Conservation (phyloP, 2,797 vertebrate genomes). For the Ceyx erithaca region DNA sequence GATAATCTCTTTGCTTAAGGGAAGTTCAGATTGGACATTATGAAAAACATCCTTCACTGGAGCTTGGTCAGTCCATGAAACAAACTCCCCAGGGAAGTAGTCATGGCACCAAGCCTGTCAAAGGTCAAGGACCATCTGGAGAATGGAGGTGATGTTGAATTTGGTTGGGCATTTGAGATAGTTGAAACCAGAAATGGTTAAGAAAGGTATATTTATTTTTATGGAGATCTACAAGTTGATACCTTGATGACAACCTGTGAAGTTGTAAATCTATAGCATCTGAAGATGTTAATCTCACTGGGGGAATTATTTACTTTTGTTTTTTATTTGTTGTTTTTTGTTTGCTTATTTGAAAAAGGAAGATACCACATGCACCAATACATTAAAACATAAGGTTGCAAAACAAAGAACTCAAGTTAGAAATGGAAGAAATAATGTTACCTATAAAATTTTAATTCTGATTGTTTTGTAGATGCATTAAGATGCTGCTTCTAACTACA, state of each 20-base stretch:
- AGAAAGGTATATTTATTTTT: not conserved
- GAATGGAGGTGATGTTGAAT: not conserved
- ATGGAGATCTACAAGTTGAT: not conserved
- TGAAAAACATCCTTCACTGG: not conserved
- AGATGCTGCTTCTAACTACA: slow-evolving; percentile 12
- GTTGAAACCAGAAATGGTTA: not conserved
- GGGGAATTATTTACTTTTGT: not conserved
- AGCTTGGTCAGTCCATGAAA: not conserved
- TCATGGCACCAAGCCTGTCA: not conserved
- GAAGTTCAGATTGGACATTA: not conserved
- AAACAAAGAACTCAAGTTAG: not conserved
- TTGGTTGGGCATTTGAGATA: not conserved
- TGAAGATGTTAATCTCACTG: not conserved
- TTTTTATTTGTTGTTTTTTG: not conserved
- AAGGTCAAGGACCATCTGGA: not conserved
- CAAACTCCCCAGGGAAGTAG: not conserved
- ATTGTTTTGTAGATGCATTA: slow-evolving; percentile 27
- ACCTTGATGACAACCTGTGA: not conserved
- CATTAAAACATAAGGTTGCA: not conserved
- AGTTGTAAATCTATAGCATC: not conserved
- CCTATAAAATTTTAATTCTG: slow-evolving; percentile 54
- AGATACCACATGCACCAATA: not conserved
- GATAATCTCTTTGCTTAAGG: not conserved
- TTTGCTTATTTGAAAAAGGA: not conserved
- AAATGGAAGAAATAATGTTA: slow-evolving; percentile 34